Conservation (phyloP, 2,797 vertebrate genomes). For the Ptychobarbus kaznakovi region DNA sequence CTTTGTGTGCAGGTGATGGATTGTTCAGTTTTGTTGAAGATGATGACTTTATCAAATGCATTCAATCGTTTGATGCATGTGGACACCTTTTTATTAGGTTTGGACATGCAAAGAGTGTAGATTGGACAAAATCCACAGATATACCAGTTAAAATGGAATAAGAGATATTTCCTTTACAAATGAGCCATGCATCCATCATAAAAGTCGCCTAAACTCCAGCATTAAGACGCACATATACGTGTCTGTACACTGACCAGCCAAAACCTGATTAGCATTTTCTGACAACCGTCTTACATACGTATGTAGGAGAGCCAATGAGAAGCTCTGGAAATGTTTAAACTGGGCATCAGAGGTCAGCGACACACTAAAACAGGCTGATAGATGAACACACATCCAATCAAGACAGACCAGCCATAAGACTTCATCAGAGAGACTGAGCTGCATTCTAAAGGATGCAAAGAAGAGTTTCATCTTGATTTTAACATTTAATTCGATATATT, state of each 20-base stretch:
- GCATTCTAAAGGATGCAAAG: background rate
- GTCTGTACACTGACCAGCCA: constrained; percentile 30
- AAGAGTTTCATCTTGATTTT: constrained; percentile 11
- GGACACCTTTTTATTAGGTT: background rate
- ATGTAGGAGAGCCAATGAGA: constrained; percentile 31
- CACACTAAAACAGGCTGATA: constrained; percentile 5
- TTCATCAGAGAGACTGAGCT: background rate
- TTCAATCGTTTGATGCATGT: background rate
- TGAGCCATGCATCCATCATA: background rate
- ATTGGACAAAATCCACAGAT: background rate
- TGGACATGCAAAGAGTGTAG: background rate
- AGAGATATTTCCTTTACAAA: background rate
- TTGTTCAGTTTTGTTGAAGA: constrained; percentile 8
- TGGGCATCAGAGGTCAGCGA: background rate
- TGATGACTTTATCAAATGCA: background rate
- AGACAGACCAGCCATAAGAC: background rate
- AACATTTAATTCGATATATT: background rate
- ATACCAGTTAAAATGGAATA: background rate
- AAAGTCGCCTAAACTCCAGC: background rate
- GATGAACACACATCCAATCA: constrained; percentile 47
- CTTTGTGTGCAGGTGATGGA: background rate
- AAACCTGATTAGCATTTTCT: constrained; percentile 15
- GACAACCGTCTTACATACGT: background rate
- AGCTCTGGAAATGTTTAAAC: background rate
- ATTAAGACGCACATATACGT: background rate